These are phyloP conservation scores for Ramphastos sulfuratus DNA, from an alignment of 2,113 vertebrate genomes.

Conservation along the genomic window DNA sequence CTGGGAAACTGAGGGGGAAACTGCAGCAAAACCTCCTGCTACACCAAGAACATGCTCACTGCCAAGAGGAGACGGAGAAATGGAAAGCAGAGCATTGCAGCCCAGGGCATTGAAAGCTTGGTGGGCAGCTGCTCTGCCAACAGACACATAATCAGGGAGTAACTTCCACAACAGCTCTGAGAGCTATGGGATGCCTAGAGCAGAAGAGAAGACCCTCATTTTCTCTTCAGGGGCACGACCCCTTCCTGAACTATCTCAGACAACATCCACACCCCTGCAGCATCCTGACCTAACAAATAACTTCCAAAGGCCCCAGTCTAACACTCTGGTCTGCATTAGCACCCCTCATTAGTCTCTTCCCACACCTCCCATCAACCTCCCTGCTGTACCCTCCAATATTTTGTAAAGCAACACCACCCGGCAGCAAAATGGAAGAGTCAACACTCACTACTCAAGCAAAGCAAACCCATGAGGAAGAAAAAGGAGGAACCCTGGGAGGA, in stretches of 20 bases:
- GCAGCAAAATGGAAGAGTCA: background rate
- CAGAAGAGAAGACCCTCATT: background rate
- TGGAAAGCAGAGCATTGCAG: background rate
- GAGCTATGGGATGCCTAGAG: fast-evolving
- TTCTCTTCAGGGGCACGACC: background rate
- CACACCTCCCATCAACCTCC: background rate
- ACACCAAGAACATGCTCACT: background rate
- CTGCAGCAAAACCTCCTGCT: background rate
- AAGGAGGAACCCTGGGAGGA: fast-evolving
- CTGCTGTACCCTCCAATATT: fast-evolving
- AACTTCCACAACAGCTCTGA: background rate
- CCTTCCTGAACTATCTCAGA: background rate
- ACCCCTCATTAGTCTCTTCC: background rate
- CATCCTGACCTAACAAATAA: background rate
- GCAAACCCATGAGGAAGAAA: background rate
- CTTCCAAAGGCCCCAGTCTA: background rate
- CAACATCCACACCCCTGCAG: background rate
- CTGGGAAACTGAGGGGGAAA: background rate
- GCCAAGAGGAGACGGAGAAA: background rate
- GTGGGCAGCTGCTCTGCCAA: fast-evolving
- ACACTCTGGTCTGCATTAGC: fast-evolving
- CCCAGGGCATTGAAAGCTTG: background rate
- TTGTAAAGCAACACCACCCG: fast-evolving
- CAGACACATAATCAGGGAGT: fast-evolving
- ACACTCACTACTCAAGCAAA: fast-evolving